These are phyloP conservation scores for Geotrupes spiniger DNA, from an alignment of 2,888 invertebrate species.

Conservation along the genomic window DNA sequence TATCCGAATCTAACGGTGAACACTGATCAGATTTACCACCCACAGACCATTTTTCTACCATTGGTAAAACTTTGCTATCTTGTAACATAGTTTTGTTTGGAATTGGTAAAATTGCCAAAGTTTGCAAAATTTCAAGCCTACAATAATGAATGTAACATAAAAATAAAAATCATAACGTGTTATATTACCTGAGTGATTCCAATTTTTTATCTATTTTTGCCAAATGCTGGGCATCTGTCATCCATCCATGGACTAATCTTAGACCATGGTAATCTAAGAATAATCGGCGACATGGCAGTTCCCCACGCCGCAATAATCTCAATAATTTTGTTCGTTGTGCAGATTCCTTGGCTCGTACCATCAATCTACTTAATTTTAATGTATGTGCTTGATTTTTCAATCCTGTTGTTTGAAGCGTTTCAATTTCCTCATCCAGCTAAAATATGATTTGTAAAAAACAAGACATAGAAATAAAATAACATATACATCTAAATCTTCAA, in stretches of 20 bases:
- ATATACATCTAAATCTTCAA: conserved; percentile 64
- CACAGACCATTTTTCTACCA: conserved; percentile 81
- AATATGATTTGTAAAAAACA: conserved; percentile 29
- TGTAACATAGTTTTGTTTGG: conserved; percentile 90
- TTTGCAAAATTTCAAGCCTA: conserved; percentile 74
- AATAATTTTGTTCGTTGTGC: conserved; percentile 74
- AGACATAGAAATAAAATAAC: not conserved
- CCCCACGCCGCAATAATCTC: conserved; percentile 74
- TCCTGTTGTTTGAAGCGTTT: conserved; percentile 72
- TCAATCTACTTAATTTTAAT: conserved; percentile 81
- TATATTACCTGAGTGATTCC: conserved; percentile 41
- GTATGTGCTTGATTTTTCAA: conserved; percentile 89
- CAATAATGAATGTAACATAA: conserved; percentile 15
- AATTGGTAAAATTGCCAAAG: conserved; percentile 83
- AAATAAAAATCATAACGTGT: not conserved
- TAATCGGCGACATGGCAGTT: conserved; percentile 77
- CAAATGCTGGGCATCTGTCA: conserved; percentile 66
- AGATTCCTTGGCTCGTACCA: conserved; percentile 86
- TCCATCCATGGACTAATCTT: conserved; percentile 88
- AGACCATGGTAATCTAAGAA: conserved; percentile 94
- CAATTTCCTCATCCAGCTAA: conserved; percentile 86
- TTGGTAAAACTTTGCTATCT: conserved; percentile 84
- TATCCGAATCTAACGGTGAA: conserved; percentile 47
- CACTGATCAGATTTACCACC: conserved; percentile 40
- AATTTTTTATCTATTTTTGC: conserved; percentile 40